Evolutionary conservation across 2,888 invertebrate species (phyloP).

Genomic region (Ischnura elegans): DNA sequence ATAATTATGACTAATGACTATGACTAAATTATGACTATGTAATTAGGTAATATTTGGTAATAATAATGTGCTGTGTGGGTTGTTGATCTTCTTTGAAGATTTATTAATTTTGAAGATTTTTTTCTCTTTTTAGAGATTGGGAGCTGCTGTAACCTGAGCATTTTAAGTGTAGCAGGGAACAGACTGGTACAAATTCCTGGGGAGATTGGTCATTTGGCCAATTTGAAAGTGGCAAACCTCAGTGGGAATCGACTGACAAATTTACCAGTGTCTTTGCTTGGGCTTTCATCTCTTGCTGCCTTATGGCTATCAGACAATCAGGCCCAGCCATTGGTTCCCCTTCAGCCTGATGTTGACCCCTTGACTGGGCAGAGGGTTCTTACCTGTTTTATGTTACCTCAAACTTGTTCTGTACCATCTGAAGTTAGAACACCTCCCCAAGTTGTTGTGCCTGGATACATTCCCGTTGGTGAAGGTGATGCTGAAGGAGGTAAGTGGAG

Average conservation of each 20-base stretch:
- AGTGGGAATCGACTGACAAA: slow-evolving; percentile 91
- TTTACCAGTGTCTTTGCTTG: slow-evolving; percentile 93
- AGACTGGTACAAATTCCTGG: slow-evolving; percentile 90
- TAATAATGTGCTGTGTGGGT: no score
- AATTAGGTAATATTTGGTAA: no score
- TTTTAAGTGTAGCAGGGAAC: slow-evolving; percentile 92
- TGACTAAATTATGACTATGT: no score
- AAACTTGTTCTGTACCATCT: slow-evolving; percentile 78
- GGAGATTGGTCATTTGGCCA: slow-evolving; percentile 92
- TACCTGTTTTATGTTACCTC: slow-evolving; percentile 95
- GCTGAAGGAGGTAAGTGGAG: slow-evolving; percentile 76
- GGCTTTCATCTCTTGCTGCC: slow-evolving; percentile 89
- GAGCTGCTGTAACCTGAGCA: slow-evolving; percentile 90
- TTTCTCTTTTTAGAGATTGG: slow-evolving; percentile 84
- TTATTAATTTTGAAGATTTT: neutral
- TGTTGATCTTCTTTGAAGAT: no score
- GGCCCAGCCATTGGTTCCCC: slow-evolving; percentile 93
- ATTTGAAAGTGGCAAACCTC: slow-evolving; percentile 91
- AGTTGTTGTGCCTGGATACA: slow-evolving; percentile 11
- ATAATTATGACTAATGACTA: no score
- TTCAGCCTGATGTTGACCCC: slow-evolving; percentile 92
- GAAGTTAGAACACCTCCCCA: slow-evolving; percentile 31
- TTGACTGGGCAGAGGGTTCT: slow-evolving; percentile 89
- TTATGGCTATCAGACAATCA: slow-evolving; percentile 97
- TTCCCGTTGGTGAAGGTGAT: slow-evolving; percentile 75